Conservation (phyloP, 2,797 vertebrate species). For the Erpetoichthys calabaricus region DNA sequence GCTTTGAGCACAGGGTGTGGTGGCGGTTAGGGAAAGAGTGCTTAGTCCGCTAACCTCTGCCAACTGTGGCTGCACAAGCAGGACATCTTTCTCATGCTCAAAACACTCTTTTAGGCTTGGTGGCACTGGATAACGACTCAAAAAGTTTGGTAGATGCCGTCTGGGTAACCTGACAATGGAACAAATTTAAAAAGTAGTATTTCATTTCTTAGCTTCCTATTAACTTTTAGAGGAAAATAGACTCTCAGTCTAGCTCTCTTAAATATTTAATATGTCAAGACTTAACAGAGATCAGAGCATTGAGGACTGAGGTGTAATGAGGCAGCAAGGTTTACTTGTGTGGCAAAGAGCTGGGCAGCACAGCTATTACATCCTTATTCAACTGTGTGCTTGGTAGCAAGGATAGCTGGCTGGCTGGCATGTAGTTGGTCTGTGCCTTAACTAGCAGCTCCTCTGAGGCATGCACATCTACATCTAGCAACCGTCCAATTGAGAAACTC, state of each 20-base stretch:
- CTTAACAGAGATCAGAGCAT: too few relatives aligned
- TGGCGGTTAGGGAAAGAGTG: background rate
- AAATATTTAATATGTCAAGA: too few relatives aligned
- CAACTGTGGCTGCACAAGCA: slow-evolving; percentile 63
- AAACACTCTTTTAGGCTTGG: slow-evolving; percentile 65
- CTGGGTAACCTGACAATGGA: slow-evolving; percentile 39
- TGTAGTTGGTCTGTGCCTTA: slow-evolving; percentile 44
- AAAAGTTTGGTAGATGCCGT: slow-evolving; percentile 64
- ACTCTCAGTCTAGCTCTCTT: too few relatives aligned
- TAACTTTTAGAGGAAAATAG: too few relatives aligned
- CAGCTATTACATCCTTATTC: slow-evolving; percentile 33
- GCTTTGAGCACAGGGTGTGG: background rate
- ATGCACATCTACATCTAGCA: slow-evolving; percentile 57
- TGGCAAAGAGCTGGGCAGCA: slow-evolving; percentile 25
- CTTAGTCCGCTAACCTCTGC: slow-evolving; percentile 58
- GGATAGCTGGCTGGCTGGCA: slow-evolving; percentile 19
- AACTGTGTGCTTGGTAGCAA: slow-evolving; percentile 2
- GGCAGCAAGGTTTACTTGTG: slow-evolving; percentile 29
- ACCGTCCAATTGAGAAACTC: slow-evolving; percentile 66
- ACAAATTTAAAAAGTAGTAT: background rate
- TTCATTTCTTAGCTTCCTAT: too few relatives aligned
- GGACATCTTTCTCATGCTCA: slow-evolving; percentile 58
- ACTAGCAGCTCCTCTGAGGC: slow-evolving; percentile 57
- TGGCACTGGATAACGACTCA: slow-evolving; percentile 60
- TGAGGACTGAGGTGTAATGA: too few relatives aligned